Conservation (phyloP, 2,113 vertebrate genomes). For the Odocoileus virginianus region DNA sequence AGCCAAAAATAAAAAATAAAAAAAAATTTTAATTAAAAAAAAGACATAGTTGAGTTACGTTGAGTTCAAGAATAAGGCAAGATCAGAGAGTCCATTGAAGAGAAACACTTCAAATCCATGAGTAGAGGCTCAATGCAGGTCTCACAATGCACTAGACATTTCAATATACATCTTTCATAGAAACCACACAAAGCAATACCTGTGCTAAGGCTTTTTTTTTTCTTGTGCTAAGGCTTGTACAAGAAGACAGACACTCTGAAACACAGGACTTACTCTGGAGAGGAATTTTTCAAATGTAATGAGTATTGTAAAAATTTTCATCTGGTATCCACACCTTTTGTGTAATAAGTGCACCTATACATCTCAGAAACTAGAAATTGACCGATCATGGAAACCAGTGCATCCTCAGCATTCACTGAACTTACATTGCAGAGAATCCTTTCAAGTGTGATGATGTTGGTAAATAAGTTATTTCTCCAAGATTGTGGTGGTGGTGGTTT, state of each 20-base stretch:
- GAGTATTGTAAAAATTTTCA: not conserved
- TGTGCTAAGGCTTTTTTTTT: not conserved
- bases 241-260: not conserved
- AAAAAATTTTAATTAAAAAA: not conserved
- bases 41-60: not conserved
- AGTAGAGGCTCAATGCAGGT: too few species aligned
- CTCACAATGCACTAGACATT: too few species aligned
- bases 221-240: not conserved
- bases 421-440: not conserved
- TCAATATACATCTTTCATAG: not conserved
- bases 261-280: not conserved
- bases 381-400: not conserved
- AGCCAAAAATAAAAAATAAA: not conserved
- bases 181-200: not conserved
- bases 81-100: not conserved
- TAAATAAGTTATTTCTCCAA: not conserved
- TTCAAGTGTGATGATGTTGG: not conserved
- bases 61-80: not conserved
- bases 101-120: too few species aligned
- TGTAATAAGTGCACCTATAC: not conserved
- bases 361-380: not conserved
- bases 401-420: not conserved
- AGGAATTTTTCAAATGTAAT: not conserved
- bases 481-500: not conserved
- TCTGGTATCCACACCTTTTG: not conserved